Evolutionary conservation across 1,140 invertebrate species (phyloP), one percentile per base, ranked within the genome.

Genomic region (Zaprionus africanus): DNA sequence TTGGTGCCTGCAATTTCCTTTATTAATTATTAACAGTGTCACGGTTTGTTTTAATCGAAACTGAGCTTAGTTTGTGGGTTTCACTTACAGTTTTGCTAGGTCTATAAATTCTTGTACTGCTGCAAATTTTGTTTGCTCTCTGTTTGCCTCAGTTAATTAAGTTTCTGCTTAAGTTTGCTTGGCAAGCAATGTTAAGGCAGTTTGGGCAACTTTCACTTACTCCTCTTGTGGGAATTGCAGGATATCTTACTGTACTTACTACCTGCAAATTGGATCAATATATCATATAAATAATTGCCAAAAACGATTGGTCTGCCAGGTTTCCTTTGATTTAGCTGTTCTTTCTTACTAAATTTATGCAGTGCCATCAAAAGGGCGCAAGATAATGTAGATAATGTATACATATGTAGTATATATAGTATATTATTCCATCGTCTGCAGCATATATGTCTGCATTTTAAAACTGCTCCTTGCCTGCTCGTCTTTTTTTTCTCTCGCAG

Each of bases 1-100:
- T 84, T 64, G 77, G 68, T 75, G 58, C 58, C 53, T 34, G 38
- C 26, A 54, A 78, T 80, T 88, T 74, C 60, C 69, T 83, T 75
- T 71, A 87, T 82, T 83, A 87, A 87, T 86, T 77, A 87, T 86
- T 80, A 74, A 24, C 22, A 24, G 11, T 11, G 46, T 24, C 46
- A 24, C 46, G 46, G 46, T 51, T 22, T 13, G 19, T 51, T 51
- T 51, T 24, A 51, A 46, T 46, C 41, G 2, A 46, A 46, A 46
- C 17, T 9, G n/a, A 17, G n/a, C 41, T 43, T 17, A 46, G 5
- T 17, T 46, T 46, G 41, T 12, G 46, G 17, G 11, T 5, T 24
- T 24, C 19, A 13, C 4, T 24, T 13, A 4, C 12, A 13, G 11
- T 3, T 41, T n/a, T 2, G n/a, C 38, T 41, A n/a, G 38, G 15